Percentiles rank a stretch among this genome's conserved stretches.
phyloP scores from a whole-genome alignment of 1,140 invertebrate species.

The Drosophila persimilis region DNA sequence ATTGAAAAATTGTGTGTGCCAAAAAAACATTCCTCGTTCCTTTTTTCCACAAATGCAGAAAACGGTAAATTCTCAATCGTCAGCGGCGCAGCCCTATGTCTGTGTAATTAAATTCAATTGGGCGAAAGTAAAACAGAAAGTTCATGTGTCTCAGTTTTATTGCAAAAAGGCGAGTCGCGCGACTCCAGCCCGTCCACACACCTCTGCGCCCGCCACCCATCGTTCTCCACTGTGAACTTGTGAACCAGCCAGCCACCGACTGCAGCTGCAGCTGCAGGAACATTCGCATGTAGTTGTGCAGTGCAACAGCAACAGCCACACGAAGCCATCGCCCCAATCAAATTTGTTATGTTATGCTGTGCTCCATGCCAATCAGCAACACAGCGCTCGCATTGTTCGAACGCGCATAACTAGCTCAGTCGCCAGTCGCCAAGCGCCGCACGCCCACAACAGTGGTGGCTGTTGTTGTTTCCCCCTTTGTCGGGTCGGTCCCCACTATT shows the following conservation, averaged over 20 bases:
- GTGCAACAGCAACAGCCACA: conserved; percentile 23
- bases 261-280: conserved; percentile 27
- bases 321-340: conserved; percentile 15
- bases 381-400: conserved; percentile 57
- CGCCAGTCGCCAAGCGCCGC: conserved; percentile 16
- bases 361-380: conserved; percentile 53
- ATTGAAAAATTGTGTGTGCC: neutral
- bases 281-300: conserved; percentile 20
- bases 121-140: conserved; percentile 46
- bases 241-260: conserved; percentile 28
- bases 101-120: conserved; percentile 65
- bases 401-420: conserved; percentile 7
- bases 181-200: no score
- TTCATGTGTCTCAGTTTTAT: conserved; percentile 30
- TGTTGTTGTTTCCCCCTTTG: conserved; percentile 24
- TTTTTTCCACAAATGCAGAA: neutral
- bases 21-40: no score
- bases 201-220: no score
- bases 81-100: conserved; percentile 29
- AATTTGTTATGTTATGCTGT: conserved; percentile 42
- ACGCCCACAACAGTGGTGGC: conserved; percentile 22
- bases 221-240: no score
- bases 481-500: conserved; percentile 27
- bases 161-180: conserved; percentile 9
- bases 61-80: conserved; percentile 25